Evolutionary conservation across 2,888 invertebrate species (phyloP).

Genomic region (Escarpia spicata): DNA sequence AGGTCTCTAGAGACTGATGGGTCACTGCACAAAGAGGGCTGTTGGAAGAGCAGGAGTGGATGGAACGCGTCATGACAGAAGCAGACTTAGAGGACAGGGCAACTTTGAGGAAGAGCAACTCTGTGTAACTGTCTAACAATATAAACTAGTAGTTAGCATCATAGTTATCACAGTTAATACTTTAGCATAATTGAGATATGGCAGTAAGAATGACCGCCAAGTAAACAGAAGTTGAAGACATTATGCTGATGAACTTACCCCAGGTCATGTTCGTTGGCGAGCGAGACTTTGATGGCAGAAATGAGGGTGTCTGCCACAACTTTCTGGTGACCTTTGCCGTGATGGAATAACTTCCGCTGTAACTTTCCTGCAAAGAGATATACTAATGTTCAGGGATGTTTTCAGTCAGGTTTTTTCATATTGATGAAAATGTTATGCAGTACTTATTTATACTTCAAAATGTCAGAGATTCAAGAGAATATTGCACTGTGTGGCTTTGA

Average conservation of each 20-base stretch:
- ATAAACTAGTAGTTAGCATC: too few species aligned
- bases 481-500: not conserved
- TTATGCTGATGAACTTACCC: conserved; percentile 49
- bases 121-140: too few species aligned
- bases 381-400: not conserved
- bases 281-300: conserved; percentile 58
- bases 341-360: conserved; percentile 59
- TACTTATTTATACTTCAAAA: not conserved
- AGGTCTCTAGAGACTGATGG: too few species aligned
- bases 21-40: too few species aligned
- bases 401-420: not conserved
- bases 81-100: too few species aligned
- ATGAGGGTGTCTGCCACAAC: conserved; percentile 56
- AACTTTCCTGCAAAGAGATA: conserved; percentile 54
- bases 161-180: too few species aligned
- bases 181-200: too few species aligned
- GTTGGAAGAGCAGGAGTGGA: too few species aligned
- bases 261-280: conserved; percentile 58
- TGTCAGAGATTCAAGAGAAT: not conserved
- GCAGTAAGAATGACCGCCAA: too few species aligned
- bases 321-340: conserved; percentile 50
- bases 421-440: not conserved
- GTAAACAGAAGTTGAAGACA: not conserved
- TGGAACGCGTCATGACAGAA: too few species aligned
- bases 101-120: too few species aligned